These are phyloP conservation scores for Oxygymnocypris stewartii DNA, from an alignment of 2,113 vertebrate genomes.

Conservation along the genomic window DNA sequence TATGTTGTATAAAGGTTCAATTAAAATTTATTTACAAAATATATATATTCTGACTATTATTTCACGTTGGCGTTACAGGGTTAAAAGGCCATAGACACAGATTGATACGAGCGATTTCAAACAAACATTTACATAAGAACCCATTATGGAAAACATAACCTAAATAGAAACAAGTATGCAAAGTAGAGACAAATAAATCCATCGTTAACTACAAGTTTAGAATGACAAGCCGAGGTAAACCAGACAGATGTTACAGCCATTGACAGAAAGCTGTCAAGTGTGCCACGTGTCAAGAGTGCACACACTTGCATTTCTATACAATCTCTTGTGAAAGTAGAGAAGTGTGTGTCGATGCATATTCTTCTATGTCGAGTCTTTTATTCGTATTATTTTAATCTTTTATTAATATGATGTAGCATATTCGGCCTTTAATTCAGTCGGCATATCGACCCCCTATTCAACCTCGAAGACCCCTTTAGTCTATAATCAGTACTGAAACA, in stretches of 20 bases:
- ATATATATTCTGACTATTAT: background rate
- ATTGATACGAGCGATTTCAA: background rate
- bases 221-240: background rate
- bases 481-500: background rate
- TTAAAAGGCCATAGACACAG: background rate
- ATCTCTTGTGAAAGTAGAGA: background rate
- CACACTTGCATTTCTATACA: background rate
- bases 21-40: background rate
- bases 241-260: background rate
- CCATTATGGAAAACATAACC: background rate
- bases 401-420: too few species aligned
- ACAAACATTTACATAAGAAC: background rate
- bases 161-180: background rate
- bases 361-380: background rate
- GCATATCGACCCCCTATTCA: background rate
- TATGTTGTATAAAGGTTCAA: background rate
- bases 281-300: conserved; percentile 27
- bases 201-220: background rate
- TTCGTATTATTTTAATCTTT: too few species aligned
- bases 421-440: background rate
- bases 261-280: background rate
- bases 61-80: background rate
- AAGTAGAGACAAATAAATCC: background rate
- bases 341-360: background rate
- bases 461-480: background rate